phyloP scores from a whole-genome alignment of 2,888 invertebrate species.

The Cephus sareptanus region DNA sequence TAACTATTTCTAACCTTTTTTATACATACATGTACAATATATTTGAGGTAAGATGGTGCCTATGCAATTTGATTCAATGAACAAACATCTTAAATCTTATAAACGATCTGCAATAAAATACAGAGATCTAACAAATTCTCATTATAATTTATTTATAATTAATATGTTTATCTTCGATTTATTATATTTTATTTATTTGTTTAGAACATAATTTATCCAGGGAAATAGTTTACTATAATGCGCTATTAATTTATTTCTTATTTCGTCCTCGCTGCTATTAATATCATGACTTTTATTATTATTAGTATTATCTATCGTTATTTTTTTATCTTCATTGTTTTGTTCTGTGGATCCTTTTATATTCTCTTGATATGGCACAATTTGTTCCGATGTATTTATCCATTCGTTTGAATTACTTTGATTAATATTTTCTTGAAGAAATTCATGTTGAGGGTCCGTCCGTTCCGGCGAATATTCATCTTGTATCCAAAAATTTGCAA shows the following conservation, averaged over 20 bases:
- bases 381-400: too few relatives aligned
- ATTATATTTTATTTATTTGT: slow-evolving; percentile 32
- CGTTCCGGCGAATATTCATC: neutral
- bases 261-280: slow-evolving; percentile 33
- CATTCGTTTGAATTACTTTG: too few relatives aligned
- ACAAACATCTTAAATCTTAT: neutral
- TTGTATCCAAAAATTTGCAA: neutral
- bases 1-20: neutral
- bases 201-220: slow-evolving; percentile 55
- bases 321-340: slow-evolving; percentile 18
- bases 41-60: neutral
- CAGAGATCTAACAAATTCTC: neutral
- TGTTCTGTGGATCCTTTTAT: too few relatives aligned
- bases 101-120: neutral
- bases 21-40: neutral
- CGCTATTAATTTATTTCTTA: slow-evolving; percentile 45
- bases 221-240: slow-evolving; percentile 57
- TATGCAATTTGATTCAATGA: neutral
- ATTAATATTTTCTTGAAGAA: too few relatives aligned
- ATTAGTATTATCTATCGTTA: slow-evolving; percentile 4
- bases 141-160: neutral
- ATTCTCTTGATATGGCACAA: too few relatives aligned
- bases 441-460: too few relatives aligned
- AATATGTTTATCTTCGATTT: neutral
- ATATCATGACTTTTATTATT: slow-evolving; percentile 13